Conservation (phyloP, 2,113 vertebrate genomes). For the Nothoprocta perdicaria region DNA sequence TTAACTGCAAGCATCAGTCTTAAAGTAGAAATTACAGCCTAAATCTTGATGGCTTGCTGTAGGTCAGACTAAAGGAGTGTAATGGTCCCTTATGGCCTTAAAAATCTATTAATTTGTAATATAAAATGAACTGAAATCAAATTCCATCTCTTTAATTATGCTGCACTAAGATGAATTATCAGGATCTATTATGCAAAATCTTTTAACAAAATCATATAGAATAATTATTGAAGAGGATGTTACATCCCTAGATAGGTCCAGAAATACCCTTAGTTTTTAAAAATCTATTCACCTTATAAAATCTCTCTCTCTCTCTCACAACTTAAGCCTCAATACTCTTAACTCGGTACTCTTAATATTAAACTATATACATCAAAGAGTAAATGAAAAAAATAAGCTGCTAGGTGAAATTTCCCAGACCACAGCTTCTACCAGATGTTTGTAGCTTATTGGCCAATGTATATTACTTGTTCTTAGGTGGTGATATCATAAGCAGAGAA, state of each 20-base stretch:
- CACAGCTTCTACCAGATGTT: background rate
- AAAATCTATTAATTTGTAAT: background rate
- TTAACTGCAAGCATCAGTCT: background rate
- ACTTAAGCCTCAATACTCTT: background rate
- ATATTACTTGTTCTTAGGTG: background rate
- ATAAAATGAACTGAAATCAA: background rate
- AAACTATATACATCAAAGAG: background rate
- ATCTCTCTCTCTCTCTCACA: background rate
- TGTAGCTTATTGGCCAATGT: background rate
- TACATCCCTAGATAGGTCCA: background rate
- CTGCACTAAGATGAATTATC: background rate
- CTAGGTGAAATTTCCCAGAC: conserved; percentile 6
- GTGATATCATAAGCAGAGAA: background rate
- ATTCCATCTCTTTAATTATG: background rate
- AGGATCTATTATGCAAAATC: background rate
- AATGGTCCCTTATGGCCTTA: background rate
- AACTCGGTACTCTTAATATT: background rate
- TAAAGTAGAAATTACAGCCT: background rate
- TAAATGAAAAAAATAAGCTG: conserved; percentile 2
- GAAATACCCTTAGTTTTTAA: background rate
- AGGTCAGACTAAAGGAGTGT: background rate
- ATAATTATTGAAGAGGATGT: background rate
- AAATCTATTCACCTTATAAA: background rate
- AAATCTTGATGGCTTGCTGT: background rate
- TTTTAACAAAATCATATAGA: background rate